Conservation (phyloP, 2,113 vertebrate genomes). For the Neodon shergylaensis region DNA sequence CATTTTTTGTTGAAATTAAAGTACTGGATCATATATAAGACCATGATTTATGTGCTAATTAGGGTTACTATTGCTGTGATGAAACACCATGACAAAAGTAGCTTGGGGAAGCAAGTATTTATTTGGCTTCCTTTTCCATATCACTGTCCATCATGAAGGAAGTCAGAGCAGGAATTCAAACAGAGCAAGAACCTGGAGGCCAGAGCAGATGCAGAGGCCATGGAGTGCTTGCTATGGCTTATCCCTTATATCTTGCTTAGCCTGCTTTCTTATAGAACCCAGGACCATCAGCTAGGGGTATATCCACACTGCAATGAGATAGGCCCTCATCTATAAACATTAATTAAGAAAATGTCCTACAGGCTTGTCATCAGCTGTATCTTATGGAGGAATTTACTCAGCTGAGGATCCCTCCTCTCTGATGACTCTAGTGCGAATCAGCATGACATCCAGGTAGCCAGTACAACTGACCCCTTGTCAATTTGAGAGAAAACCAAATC, state of each 20-base stretch:
- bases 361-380: neutral
- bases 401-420: neutral
- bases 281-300: neutral
- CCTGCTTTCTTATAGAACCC: neutral
- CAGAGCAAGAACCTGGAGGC: neutral
- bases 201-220: neutral
- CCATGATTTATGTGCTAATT: neutral
- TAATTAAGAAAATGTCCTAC: neutral
- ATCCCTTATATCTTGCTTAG: neutral
- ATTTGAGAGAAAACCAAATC: neutral
- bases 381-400: neutral
- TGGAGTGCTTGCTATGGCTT: neutral
- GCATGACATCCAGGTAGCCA: neutral
- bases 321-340: neutral
- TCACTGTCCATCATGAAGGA: neutral
- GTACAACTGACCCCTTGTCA: neutral
- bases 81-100: neutral
- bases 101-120: neutral
- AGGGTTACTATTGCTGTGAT: neutral
- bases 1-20: neutral
- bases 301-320: neutral
- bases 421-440: neutral
- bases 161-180: neutral
- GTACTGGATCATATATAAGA: neutral
- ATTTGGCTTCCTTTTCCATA: neutral